A percentile compares a stretch with the other conserved stretches of the same genome.
Evolutionary conservation across 2,797 vertebrate species (phyloP).

Genomic region (Chelonia mydas): DNA sequence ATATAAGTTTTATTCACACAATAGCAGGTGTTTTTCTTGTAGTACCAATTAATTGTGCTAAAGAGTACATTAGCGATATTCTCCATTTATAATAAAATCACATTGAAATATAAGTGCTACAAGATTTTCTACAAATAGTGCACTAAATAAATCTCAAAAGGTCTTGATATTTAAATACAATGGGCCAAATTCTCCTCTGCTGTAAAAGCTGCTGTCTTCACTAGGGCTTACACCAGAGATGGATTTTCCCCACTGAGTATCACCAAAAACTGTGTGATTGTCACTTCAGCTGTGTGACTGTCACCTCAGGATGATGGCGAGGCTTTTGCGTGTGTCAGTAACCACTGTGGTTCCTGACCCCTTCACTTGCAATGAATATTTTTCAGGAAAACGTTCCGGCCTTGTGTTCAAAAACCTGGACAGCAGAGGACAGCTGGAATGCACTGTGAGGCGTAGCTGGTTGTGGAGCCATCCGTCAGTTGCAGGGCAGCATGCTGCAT

Average conservation of each 20-base stretch:
- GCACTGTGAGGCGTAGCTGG: neutral
- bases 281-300: too few relatives aligned
- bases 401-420: neutral
- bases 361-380: neutral
- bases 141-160: neutral
- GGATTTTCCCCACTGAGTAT: too few relatives aligned
- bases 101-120: neutral
- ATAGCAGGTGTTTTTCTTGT: neutral
- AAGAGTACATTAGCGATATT: accelerated
- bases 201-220: too few relatives aligned
- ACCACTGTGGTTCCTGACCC: neutral
- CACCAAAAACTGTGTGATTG: too few relatives aligned
- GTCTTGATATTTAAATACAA: neutral
- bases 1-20: neutral
- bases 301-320: accelerated
- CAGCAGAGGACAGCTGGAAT: too few relatives aligned
- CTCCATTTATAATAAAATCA: neutral
- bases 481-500: neutral
- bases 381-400: neutral
- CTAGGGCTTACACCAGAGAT: too few relatives aligned
- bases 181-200: neutral
- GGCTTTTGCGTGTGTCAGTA: neutral
- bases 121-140: neutral
- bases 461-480: accelerated
- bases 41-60: neutral